A percentile compares a stretch with the other conserved stretches of the same genome.
These are phyloP conservation scores for Tinea pellionella DNA, from an alignment of 2,888 invertebrate genomes.

Conservation along the genomic window DNA sequence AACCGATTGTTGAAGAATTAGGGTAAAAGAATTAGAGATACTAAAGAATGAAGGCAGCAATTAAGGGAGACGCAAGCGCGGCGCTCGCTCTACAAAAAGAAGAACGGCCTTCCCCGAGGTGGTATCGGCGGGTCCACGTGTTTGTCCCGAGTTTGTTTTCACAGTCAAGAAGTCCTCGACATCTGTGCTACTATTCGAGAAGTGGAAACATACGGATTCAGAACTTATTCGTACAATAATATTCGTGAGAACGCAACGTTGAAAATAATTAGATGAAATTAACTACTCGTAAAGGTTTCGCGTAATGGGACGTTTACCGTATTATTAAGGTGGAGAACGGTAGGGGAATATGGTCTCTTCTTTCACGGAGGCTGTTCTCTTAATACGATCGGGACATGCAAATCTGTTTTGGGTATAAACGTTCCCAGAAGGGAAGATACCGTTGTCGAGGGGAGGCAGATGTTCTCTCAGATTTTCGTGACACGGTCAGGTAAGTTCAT, in stretches of 20 bases:
- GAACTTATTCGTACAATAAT: conserved; percentile 26
- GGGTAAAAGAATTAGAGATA: not conserved
- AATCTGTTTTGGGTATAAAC: conserved; percentile 60
- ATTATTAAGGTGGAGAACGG: conserved; percentile 48
- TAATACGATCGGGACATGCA: conserved; percentile 63
- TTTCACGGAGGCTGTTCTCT: not conserved
- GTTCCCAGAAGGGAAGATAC: conserved; percentile 65
- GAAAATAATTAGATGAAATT: conserved; percentile 60
- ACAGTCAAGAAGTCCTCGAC: conserved; percentile 21
- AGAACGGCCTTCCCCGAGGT: conserved; percentile 30
- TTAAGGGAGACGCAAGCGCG: not conserved
- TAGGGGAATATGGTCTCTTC: conserved; percentile 24
- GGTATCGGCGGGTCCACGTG: conserved; percentile 28
- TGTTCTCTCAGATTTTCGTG: conserved; percentile 48
- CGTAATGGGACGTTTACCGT: conserved; percentile 43
- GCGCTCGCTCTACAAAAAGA: conserved; percentile 19
- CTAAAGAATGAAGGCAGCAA: not conserved
- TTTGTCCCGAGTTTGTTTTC: conserved; percentile 19
- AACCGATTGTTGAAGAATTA: not conserved
- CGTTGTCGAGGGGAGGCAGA: conserved; percentile 45
- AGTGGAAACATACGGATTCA: conserved; percentile 2
- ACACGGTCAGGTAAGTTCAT: conserved; percentile 63
- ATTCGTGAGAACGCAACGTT: conserved; percentile 61
- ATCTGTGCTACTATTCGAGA: conserved; percentile 29
- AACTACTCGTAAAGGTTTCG: conserved; percentile 49